These are phyloP conservation scores for Xylota segnis DNA, from an alignment of 2,888 invertebrate species.

Conservation along the genomic window DNA sequence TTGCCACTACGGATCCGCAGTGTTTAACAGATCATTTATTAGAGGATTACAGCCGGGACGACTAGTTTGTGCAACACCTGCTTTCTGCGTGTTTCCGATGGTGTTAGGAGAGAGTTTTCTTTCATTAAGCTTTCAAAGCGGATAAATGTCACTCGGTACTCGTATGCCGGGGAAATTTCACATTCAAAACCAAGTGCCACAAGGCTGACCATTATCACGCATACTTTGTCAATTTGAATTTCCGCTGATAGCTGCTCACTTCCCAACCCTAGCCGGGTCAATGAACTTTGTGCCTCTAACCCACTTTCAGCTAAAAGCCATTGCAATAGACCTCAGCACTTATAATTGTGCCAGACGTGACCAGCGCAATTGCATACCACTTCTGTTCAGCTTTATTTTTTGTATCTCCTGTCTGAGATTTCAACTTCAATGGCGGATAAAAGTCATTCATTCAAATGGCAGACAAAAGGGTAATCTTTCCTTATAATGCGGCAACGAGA, in stretches of 20 bases:
- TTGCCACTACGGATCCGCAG: constrained; percentile 1
- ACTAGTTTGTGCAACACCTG: constrained; percentile 50
- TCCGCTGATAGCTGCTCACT: too few species aligned
- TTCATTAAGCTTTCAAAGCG: constrained; percentile 10
- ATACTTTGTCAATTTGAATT: neutral
- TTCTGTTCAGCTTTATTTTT: constrained; percentile 43
- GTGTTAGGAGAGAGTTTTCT: constrained; percentile 36
- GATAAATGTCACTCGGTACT: constrained; percentile 16
- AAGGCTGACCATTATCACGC: neutral
- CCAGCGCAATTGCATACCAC: constrained; percentile 39
- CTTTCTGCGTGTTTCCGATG: neutral
- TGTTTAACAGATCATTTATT: constrained; percentile 55
- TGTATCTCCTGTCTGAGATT: constrained; percentile 42
- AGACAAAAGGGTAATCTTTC: constrained; percentile 69
- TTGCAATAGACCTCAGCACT: neutral
- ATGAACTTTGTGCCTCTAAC: neutral
- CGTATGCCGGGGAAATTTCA: neutral
- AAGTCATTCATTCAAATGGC: constrained; percentile 70
- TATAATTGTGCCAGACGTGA: constrained; percentile 18
- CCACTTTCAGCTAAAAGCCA: neutral
- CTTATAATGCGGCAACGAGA: constrained; percentile 38
- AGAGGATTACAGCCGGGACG: constrained; percentile 23
- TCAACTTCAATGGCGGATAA: constrained; percentile 62
- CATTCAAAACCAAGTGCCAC: constrained; percentile 7
- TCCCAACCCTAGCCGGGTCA: neutral